A percentile compares a stretch with the other conserved stretches of the same genome.
Conservation (phyloP, 2,888 invertebrate genomes). For the Glyphotaelius pellucidus region DNA sequence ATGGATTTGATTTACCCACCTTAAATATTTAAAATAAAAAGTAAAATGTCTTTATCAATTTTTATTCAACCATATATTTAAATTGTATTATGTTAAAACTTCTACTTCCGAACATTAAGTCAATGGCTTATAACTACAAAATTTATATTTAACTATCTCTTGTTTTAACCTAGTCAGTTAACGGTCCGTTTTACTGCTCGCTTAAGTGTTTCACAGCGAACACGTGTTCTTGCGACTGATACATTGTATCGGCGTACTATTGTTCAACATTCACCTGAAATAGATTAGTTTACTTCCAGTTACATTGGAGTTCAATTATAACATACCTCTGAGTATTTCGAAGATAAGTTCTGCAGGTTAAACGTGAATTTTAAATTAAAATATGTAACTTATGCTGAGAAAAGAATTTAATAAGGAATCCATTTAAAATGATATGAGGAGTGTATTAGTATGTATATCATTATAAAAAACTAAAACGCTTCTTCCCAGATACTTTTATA, state of each 20-base stretch:
- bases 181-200: not conserved
- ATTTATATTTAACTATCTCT: not conserved
- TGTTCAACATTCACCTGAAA: not conserved
- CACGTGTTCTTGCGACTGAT: not conserved
- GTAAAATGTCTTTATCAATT: not conserved
- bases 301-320: not conserved
- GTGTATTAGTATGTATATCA: not conserved
- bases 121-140: not conserved
- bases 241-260: not conserved
- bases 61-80: not conserved
- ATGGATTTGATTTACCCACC: no score
- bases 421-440: not conserved
- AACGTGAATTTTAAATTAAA: not conserved
- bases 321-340: not conserved
- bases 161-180: not conserved
- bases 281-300: not conserved
- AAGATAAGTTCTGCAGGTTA: not conserved
- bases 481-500: no score
- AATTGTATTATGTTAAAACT: not conserved
- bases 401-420: not conserved
- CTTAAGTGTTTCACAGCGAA: not conserved
- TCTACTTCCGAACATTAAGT: not conserved
- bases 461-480: no score
- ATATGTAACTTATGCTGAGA: not conserved
- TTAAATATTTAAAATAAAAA: no score